Evolutionary conservation across 2,113 vertebrate genomes (phyloP).

Genomic region (Blennius ocellaris): DNA sequence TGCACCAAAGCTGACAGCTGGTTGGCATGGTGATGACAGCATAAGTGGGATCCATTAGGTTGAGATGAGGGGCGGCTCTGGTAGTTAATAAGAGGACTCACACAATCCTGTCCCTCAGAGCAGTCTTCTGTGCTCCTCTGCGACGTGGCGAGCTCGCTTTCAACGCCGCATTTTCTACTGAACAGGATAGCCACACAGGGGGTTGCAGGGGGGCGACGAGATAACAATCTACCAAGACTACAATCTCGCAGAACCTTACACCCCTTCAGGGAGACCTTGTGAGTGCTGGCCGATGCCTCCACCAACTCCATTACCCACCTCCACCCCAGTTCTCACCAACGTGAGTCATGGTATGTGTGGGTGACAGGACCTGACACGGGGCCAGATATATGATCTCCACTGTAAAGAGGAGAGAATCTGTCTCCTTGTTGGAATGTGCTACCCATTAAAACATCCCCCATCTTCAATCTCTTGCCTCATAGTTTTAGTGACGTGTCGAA

Average conservation of each 20-base stretch:
- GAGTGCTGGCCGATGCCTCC: conserved; percentile 32
- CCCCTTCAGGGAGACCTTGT: conserved; percentile 65
- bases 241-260: conserved; percentile 77
- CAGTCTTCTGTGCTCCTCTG: conserved; percentile 53
- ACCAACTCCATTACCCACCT: background rate
- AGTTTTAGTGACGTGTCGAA: background rate
- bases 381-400: conserved; percentile 50
- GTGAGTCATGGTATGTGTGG: conserved; percentile 58
- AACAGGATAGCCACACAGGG: conserved; percentile 78
- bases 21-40: conserved; percentile 82
- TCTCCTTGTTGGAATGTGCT: conserved; percentile 42
- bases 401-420: conserved; percentile 49
- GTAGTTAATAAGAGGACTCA: conserved; percentile 72
- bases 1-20: conserved; percentile 69
- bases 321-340: conserved; percentile 61
- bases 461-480: conserved; percentile 5
- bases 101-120: conserved; percentile 65
- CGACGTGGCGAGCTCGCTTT: conserved; percentile 43
- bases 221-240: conserved; percentile 66
- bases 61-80: conserved; percentile 59
- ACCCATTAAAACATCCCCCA: conserved; percentile 40
- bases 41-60: conserved; percentile 77
- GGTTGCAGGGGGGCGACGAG: conserved; percentile 53
- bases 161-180: conserved; percentile 55
- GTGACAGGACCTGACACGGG: conserved; percentile 48